Evolutionary conservation across 2,113 vertebrate species (phyloP).

Genomic region (Solenodon paradoxus): DNA sequence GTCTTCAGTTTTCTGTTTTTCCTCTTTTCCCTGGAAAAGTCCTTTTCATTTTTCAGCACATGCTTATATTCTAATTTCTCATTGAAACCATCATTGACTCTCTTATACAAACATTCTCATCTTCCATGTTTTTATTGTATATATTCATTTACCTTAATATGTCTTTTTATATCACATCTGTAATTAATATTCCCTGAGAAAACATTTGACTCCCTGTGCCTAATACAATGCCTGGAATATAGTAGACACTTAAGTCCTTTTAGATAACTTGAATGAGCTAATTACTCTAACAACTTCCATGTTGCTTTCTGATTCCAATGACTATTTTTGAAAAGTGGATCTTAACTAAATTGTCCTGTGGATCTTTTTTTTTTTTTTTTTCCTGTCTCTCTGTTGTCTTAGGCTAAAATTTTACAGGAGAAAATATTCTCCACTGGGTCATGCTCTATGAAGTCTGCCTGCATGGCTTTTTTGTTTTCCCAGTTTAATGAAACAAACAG

Average conservation of each 20-base stretch:
- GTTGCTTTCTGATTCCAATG: neutral
- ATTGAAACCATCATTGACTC: neutral
- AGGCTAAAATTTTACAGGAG: neutral
- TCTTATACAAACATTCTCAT: neutral
- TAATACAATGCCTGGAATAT: neutral
- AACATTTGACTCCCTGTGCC: neutral
- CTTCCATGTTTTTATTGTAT: neutral
- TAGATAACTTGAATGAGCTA: neutral
- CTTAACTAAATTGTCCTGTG: neutral
- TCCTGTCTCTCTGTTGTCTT: neutral
- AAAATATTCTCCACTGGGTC: neutral
- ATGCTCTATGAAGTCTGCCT: neutral
- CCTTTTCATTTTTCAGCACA: neutral
- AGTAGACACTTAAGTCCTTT: neutral
- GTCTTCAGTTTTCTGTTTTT: neutral
- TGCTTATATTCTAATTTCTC: neutral
- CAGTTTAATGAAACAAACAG: neutral
- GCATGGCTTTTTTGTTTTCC: neutral
- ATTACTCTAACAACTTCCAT: neutral
- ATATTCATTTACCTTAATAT: neutral
- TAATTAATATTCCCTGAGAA: neutral
- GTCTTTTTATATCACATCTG: neutral
- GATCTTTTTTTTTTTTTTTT: neutral
- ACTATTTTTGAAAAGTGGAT: slow-evolving; percentile 1
- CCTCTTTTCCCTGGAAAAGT: neutral